These are phyloP conservation scores for Eudemis profundana DNA, from an alignment of 2,888 invertebrate genomes.

Conservation along the genomic window DNA sequence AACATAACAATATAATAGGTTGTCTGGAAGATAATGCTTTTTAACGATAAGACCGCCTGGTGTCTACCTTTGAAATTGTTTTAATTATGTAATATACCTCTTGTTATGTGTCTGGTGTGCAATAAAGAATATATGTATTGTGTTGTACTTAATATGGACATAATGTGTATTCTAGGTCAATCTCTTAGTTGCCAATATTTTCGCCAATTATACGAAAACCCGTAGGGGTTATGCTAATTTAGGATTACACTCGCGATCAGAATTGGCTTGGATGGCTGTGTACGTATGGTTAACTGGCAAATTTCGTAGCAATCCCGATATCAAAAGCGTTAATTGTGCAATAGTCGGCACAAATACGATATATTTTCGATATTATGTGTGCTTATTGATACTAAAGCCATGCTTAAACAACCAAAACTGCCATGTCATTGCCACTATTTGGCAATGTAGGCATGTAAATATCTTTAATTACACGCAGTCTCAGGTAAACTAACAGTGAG, in stretches of 20 bases:
- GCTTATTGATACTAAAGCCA: constrained; percentile 22
- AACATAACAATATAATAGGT: no score
- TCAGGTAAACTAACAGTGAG: no score
- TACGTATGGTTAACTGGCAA: not conserved
- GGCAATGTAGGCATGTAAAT: not conserved
- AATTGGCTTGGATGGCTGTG: constrained; percentile 6
- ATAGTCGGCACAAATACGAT: not conserved
- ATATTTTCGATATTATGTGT: not conserved
- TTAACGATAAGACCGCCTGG: no score
- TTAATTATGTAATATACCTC: no score
- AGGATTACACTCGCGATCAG: not conserved
- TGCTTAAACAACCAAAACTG: constrained; percentile 1
- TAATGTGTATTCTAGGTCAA: no score
- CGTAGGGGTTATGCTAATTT: not conserved
- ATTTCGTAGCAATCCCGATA: constrained; percentile 5
- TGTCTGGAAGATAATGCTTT: no score
- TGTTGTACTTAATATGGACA: no score
- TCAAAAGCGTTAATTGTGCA: constrained; percentile 24
- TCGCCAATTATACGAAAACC: not conserved
- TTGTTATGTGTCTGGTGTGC: no score
- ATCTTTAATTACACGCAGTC: no score
- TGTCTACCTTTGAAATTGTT: no score
- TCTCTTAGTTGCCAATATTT: not conserved
- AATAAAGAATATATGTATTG: no score
- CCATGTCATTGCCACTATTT: not conserved